Evolutionary conservation across 1,140 invertebrate species (phyloP).

Genomic region (Leucophenga varia): DNA sequence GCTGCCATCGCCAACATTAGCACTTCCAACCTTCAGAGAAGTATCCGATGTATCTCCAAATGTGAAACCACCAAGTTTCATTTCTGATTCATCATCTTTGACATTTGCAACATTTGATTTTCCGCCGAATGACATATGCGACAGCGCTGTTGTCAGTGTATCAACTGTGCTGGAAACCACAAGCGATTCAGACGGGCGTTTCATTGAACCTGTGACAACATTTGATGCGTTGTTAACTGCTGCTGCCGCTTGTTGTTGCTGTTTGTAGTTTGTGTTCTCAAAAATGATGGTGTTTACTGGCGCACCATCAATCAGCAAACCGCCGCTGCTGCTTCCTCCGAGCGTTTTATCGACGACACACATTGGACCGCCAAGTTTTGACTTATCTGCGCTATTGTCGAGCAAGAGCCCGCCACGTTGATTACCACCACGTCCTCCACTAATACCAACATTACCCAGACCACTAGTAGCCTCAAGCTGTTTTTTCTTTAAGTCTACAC

Average conservation of each 20-base stretch:
- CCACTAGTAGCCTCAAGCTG: slow-evolving; percentile 3
- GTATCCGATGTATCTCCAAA: slow-evolving; percentile 62
- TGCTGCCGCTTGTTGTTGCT: slow-evolving; percentile 66
- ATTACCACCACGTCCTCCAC: too few species aligned
- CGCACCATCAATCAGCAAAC: slow-evolving; percentile 48
- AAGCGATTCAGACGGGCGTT: slow-evolving; percentile 8
- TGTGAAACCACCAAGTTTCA: slow-evolving; percentile 86
- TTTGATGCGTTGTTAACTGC: slow-evolving; percentile 22
- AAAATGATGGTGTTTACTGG: slow-evolving; percentile 88
- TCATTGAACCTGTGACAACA: slow-evolving; percentile 16
- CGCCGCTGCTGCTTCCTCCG: slow-evolving; percentile 9
- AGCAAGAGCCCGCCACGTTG: too few species aligned
- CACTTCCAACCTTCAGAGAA: slow-evolving; percentile 28
- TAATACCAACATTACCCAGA: slow-evolving; percentile 7
- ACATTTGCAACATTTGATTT: slow-evolving; percentile 52
- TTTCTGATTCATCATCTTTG: slow-evolving; percentile 76
- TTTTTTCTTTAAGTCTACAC: too few species aligned
- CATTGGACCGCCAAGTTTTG: too few species aligned
- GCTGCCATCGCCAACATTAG: not conserved
- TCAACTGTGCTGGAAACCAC: slow-evolving; percentile 29
- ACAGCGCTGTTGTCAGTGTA: slow-evolving; percentile 54
- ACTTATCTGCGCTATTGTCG: too few species aligned
- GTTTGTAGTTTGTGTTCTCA: slow-evolving; percentile 88
- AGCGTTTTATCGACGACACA: too few species aligned
- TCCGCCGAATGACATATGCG: slow-evolving; percentile 58